These are phyloP conservation scores for Cryptoblepharus egeriae DNA, from an alignment of 2,797 vertebrate genomes.

Conservation along the genomic window DNA sequence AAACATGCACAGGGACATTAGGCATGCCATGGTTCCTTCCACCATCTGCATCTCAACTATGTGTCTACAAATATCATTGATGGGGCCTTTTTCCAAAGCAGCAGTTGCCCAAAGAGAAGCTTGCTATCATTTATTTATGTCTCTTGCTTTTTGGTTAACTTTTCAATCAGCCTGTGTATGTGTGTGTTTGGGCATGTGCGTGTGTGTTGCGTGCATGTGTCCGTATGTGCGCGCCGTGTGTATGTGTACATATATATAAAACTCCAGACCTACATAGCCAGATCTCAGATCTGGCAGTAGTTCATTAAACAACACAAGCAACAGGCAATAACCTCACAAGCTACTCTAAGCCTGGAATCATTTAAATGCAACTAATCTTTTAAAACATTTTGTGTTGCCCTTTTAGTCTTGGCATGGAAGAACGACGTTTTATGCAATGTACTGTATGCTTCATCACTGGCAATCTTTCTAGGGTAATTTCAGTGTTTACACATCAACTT, in stretches of 20 bases:
- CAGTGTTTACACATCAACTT: neutral
- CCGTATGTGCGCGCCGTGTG: too few species aligned
- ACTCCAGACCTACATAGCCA: constrained; percentile 69
- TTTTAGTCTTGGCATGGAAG: constrained; percentile 12
- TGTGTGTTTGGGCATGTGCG: too few species aligned
- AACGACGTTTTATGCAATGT: neutral
- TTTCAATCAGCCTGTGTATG: constrained; percentile 58
- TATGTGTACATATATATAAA: constrained; percentile 63
- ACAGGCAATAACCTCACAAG: constrained; percentile 47
- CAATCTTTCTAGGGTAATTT: neutral
- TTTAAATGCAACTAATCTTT: constrained; percentile 44
- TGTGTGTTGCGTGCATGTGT: too few species aligned
- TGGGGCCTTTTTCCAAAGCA: constrained; percentile 34
- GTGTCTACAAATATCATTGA: constrained; percentile 21
- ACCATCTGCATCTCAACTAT: constrained; percentile 22
- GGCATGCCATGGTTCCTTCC: neutral
- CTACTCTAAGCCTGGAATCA: constrained; percentile 34
- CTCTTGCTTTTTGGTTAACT: constrained; percentile 57
- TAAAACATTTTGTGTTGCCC: constrained; percentile 27
- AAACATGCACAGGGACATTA: neutral
- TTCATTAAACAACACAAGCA: constrained; percentile 63
- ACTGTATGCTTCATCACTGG: neutral
- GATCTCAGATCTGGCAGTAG: constrained; percentile 56
- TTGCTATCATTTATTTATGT: constrained; percentile 49
- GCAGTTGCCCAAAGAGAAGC: neutral